These are phyloP conservation scores for Bungarus multicinctus DNA, from an alignment of 2,113 vertebrate genomes.

Conservation along the genomic window DNA sequence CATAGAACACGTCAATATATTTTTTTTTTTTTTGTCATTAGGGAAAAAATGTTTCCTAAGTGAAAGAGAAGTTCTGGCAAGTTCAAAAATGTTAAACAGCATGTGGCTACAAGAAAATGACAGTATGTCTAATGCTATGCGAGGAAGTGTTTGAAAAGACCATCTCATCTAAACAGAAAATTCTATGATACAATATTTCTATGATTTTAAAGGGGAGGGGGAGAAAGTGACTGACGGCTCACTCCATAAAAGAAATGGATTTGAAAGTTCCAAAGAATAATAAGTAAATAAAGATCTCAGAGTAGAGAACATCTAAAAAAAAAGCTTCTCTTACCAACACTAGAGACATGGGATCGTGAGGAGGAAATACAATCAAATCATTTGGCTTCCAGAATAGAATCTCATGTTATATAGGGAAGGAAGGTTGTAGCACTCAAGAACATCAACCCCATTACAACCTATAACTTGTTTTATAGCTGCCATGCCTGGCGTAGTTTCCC, in stretches of 20 bases:
- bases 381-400: neutral
- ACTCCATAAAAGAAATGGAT: conserved; percentile 41
- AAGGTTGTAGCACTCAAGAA: neutral
- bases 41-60: conserved; percentile 32
- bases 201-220: conserved; percentile 3
- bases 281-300: conserved; percentile 54
- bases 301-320: conserved; percentile 20
- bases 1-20: neutral
- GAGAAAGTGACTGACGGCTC: conserved; percentile 37
- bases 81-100: conserved; percentile 41
- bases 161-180: conserved; percentile 41
- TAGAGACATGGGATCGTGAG: neutral
- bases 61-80: conserved; percentile 28
- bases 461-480: neutral
- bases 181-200: conserved; percentile 19
- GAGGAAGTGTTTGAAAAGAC: conserved; percentile 34
- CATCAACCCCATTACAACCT: neutral
- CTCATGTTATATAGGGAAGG: neutral
- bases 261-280: conserved; percentile 46
- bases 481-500: neutral
- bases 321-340: neutral
- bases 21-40: conserved; percentile 8
- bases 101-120: conserved; percentile 35
- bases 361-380: neutral
- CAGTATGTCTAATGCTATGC: conserved; percentile 28